These are phyloP conservation scores for Microcebus griseorufus DNA, from an alignment of 2,113 vertebrate genomes.

Conservation along the genomic window DNA sequence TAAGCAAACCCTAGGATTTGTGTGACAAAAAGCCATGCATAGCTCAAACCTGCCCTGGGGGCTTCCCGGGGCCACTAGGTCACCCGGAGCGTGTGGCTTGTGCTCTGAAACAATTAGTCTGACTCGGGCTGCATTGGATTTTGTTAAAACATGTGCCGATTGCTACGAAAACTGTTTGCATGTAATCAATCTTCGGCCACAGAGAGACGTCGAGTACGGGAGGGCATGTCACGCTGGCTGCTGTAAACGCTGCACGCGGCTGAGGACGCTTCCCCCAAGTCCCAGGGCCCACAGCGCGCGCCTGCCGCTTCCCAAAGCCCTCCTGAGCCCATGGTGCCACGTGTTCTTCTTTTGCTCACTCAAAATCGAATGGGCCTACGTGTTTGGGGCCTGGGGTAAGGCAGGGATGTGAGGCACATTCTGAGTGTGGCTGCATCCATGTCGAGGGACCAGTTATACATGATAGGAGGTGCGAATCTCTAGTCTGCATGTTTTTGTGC, in stretches of 20 bases:
- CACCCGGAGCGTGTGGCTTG: conserved; percentile 14
- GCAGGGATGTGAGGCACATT: background rate
- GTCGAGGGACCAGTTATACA: background rate
- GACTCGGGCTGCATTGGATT: conserved; percentile 63
- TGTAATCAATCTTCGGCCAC: conserved; percentile 74
- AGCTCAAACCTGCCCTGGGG: background rate
- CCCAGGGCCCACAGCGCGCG: background rate
- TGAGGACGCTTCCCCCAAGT: background rate
- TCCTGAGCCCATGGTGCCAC: too few species aligned
- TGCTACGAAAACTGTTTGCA: conserved; percentile 68
- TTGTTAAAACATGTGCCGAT: conserved; percentile 60
- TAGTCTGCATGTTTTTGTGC: background rate
- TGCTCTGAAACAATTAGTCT: conserved; percentile 72
- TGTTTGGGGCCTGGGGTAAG: background rate
- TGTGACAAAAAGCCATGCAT: conserved; percentile 4
- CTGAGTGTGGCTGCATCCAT: background rate
- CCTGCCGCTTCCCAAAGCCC: background rate
- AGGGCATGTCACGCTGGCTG: background rate
- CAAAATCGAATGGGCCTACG: background rate
- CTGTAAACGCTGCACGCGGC: background rate
- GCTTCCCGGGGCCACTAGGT: background rate
- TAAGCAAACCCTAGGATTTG: background rate
- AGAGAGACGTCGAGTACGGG: background rate
- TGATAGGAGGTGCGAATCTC: background rate
- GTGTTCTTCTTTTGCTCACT: background rate